Evolutionary conservation across 2,113 vertebrate species (phyloP).

Genomic region (Chaetura pelagica): DNA sequence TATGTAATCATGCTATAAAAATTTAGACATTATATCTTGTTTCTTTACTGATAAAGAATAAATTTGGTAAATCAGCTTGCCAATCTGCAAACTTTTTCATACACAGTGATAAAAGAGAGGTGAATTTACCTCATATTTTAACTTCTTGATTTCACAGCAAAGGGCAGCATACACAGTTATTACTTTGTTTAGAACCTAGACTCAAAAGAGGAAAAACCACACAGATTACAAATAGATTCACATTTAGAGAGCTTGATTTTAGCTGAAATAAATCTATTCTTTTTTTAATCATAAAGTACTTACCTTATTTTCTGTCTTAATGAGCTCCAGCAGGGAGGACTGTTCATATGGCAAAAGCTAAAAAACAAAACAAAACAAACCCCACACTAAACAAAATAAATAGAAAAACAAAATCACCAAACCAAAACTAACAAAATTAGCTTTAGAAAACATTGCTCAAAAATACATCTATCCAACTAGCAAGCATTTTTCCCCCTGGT

Average conservation of each 20-base stretch:
- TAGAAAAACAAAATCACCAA: background rate
- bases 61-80: background rate
- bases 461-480: background rate
- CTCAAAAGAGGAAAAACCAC: background rate
- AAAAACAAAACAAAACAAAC: background rate
- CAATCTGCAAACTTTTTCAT: background rate
- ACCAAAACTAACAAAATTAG: background rate
- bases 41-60: conserved; percentile 32
- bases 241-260: background rate
- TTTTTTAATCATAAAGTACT: background rate
- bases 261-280: background rate
- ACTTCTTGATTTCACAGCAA: conserved; percentile 97
- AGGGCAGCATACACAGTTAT: conserved; percentile 98
- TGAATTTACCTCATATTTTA: conserved; percentile 93
- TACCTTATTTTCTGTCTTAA: conserved; percentile 99
- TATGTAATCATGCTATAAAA: background rate
- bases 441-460: background rate
- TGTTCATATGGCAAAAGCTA: conserved; percentile 97
- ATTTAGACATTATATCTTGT: background rate
- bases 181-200: conserved; percentile 96
- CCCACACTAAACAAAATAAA: background rate
- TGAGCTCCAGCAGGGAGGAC: conserved; percentile 92
- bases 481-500: background rate
- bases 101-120: background rate
- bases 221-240: background rate